phyloP scores from a whole-genome alignment of 2,797 vertebrate species.

The Eulemur mongoz region DNA sequence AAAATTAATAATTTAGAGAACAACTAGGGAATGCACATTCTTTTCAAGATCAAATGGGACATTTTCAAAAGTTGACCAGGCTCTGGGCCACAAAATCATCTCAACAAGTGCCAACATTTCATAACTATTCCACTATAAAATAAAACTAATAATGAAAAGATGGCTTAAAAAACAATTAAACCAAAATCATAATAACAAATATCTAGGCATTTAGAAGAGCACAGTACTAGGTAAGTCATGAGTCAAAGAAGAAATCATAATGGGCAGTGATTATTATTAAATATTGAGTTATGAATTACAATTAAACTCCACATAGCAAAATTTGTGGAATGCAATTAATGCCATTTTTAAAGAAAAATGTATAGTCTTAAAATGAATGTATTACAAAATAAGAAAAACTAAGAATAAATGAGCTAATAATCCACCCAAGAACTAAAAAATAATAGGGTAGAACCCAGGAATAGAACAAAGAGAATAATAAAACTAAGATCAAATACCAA shows the following conservation, averaged over 20 bases:
- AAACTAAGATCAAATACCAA: neutral
- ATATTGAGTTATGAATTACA: neutral
- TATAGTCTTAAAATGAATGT: neutral
- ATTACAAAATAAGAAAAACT: neutral
- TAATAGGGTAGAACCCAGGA: neutral
- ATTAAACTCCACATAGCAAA: neutral
- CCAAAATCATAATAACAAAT: neutral
- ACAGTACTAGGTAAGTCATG: neutral
- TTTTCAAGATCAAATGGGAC: neutral
- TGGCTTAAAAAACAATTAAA: neutral
- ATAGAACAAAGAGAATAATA: neutral
- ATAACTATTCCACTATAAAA: neutral
- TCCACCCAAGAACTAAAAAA: neutral
- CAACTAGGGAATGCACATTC: neutral
- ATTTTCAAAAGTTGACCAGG: neutral
- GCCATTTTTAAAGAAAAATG: neutral
- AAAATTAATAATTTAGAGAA: neutral
- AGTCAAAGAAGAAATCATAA: constrained; percentile 9
- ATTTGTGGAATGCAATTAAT: neutral
- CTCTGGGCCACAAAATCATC: neutral
- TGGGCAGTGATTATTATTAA: neutral
- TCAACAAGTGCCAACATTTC: neutral
- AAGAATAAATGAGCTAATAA: neutral
- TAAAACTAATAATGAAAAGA: neutral
- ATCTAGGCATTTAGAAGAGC: neutral